A percentile compares a stretch with the other conserved stretches of the same genome.
Evolutionary conservation across 2,113 vertebrate species (phyloP).

Genomic region (Gyps fulvus): DNA sequence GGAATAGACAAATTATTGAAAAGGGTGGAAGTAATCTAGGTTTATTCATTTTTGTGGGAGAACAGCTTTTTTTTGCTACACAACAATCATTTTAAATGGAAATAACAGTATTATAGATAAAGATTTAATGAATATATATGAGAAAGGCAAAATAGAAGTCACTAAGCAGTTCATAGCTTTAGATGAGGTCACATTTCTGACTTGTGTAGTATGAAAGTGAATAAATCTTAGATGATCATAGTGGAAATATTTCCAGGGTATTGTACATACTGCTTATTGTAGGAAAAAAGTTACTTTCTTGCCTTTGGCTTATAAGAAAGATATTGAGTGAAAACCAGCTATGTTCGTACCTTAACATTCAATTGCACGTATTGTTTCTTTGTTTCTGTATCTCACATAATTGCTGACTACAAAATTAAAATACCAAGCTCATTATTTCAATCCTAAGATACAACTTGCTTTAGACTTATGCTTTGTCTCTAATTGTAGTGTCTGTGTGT

Average conservation of each 20-base stretch:
- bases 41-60: constrained; percentile 33
- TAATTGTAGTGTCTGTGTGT: constrained; percentile 63
- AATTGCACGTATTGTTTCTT: not conserved
- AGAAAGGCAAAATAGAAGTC: constrained; percentile 45
- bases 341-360: not conserved
- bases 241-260: not conserved
- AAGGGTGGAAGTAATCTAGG: constrained; percentile 20
- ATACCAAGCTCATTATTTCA: constrained; percentile 50
- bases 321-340: not conserved
- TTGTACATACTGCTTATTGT: not conserved
- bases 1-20: constrained; percentile 16
- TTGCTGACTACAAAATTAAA: constrained; percentile 35
- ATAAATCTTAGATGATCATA: constrained; percentile 6
- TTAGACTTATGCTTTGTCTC: constrained; percentile 62
- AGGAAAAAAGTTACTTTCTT: not conserved
- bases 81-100: not conserved
- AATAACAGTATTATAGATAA: constrained; percentile 12
- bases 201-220: not conserved
- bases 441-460: constrained; percentile 4
- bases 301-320: not conserved
- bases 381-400: constrained; percentile 34
- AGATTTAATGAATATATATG: constrained; percentile 59
- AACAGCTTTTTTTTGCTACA: not conserved
- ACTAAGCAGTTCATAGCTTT: not conserved
- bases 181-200: constrained; percentile 42